Evolutionary conservation across 2,113 vertebrate species (phyloP).

Genomic region (Lepus europaeus): DNA sequence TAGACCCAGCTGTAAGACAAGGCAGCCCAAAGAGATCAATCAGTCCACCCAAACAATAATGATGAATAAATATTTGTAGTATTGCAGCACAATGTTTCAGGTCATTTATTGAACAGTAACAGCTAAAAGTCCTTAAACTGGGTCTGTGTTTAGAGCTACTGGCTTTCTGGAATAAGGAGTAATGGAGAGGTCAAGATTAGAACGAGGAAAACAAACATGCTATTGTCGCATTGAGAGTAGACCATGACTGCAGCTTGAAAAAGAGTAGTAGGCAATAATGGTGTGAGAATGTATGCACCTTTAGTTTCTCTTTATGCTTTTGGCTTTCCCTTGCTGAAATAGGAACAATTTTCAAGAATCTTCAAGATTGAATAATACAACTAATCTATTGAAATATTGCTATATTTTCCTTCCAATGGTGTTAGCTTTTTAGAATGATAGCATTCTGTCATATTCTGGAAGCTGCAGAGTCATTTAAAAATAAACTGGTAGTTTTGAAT

Average conservation of each 20-base stretch:
- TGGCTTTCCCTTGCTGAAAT: background rate
- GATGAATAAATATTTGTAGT: background rate
- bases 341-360: background rate
- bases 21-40: background rate
- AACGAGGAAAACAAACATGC: background rate
- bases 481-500: slow-evolving; percentile 37
- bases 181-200: background rate
- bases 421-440: slow-evolving; percentile 10
- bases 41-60: background rate
- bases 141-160: background rate
- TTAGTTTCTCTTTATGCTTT: background rate
- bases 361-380: background rate
- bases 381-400: background rate
- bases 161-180: background rate
- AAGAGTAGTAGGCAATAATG: background rate
- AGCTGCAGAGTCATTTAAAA: slow-evolving; percentile 4
- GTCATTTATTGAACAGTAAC: background rate
- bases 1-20: too few relatives aligned
- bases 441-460: background rate
- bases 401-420: background rate
- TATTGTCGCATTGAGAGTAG: rapidly evolving
- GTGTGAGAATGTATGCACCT: background rate
- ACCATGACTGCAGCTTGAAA: background rate
- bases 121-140: background rate
- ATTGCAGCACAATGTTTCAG: background rate